Conservation (phyloP, 2,113 vertebrate species). For the Scopus umbretta region DNA sequence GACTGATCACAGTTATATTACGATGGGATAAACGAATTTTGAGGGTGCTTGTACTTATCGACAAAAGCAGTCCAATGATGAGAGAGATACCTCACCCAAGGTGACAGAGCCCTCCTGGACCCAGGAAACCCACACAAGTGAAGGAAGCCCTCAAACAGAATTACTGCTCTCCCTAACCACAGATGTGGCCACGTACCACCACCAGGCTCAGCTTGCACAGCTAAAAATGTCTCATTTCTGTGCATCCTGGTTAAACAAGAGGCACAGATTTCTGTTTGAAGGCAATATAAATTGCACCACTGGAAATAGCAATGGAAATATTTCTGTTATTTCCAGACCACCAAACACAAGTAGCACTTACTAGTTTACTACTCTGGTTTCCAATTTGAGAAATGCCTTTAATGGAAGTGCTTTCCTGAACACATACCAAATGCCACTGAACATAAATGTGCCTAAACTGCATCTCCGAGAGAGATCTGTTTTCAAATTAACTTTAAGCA, state of each 20-base stretch:
- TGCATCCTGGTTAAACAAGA: neutral
- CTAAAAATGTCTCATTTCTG: neutral
- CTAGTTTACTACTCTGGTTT: constrained; percentile 12
- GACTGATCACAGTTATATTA: neutral
- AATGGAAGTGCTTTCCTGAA: neutral
- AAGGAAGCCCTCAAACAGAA: neutral
- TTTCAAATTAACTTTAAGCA: neutral
- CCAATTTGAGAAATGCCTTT: neutral
- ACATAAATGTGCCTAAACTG: neutral
- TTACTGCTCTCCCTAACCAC: neutral
- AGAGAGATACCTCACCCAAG: neutral
- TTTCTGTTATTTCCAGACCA: constrained; percentile 29
- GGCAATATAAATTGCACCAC: neutral
- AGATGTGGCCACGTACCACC: neutral
- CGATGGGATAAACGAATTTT: neutral
- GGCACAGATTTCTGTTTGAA: neutral
- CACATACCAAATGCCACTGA: neutral
- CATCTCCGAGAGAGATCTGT: neutral
- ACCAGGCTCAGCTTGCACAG: neutral
- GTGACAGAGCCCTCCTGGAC: neutral
- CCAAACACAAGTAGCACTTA: neutral
- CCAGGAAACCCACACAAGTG: neutral
- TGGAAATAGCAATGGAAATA: constrained; percentile 7
- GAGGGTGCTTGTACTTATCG: neutral
- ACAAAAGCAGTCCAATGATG: neutral